These are phyloP conservation scores for Aplidium turbinatum DNA, from an alignment of 23 tunicate genomes.

Conservation along the genomic window DNA sequence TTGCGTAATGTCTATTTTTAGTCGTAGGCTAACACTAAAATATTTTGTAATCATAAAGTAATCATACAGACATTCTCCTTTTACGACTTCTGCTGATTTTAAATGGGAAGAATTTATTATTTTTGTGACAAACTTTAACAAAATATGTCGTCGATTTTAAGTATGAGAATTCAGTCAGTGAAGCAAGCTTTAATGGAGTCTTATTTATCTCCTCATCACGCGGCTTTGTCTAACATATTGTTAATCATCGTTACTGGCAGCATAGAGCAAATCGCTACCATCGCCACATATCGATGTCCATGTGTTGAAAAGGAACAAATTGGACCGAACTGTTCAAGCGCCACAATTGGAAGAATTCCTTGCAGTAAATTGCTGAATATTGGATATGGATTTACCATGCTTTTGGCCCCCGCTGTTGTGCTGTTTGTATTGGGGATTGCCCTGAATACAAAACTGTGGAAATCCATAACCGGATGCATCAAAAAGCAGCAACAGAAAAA, in stretches of 20 bases:
- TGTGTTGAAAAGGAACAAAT: constrained; percentile 25
- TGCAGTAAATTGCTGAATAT: constrained; percentile 21
- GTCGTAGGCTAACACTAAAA: too few species aligned
- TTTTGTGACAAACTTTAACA: too few species aligned
- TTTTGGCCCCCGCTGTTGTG: constrained; percentile 42
- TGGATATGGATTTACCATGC: constrained; percentile 33
- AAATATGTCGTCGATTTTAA: too few species aligned
- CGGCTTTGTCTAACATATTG: too few species aligned
- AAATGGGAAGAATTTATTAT: too few species aligned
- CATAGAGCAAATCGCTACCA: constrained; percentile 12
- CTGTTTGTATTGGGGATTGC: constrained; percentile 38
- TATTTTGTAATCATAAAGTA: too few species aligned
- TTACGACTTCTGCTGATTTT: too few species aligned
- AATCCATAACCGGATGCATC: constrained; percentile 43
- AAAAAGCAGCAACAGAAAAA: constrained; percentile 6
- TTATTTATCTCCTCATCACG: too few species aligned
- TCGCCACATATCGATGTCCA: constrained; percentile 37
- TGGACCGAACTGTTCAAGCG: background rate
- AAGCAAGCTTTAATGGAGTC: too few species aligned
- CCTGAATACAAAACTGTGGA: constrained; percentile 54
- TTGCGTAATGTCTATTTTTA: too few species aligned
- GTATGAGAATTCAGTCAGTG: too few species aligned
- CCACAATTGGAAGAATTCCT: background rate
- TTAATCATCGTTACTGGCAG: constrained; percentile 43
- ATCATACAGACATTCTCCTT: too few species aligned